Percentiles rank a stretch among this genome's conserved stretches.
phyloP scores from a whole-genome alignment of 2,797 vertebrate genomes.

The Xerus rutilus region DNA sequence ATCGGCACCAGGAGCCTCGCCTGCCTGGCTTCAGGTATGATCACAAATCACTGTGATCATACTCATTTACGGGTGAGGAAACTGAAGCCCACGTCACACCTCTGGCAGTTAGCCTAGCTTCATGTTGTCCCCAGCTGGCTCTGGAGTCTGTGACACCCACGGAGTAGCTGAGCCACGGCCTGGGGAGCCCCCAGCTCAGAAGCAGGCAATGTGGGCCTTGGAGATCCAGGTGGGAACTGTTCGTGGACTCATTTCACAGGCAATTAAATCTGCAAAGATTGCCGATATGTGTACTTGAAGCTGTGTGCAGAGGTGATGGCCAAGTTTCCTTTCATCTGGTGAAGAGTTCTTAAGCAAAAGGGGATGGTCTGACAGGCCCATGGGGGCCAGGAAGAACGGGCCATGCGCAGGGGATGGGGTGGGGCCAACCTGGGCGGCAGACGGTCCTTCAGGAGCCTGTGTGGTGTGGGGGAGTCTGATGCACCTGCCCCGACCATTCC shows the following conservation, averaged over 20 bases:
- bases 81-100: background rate
- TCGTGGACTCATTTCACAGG: slow-evolving; percentile 75
- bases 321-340: slow-evolving; percentile 26
- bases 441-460: background rate
- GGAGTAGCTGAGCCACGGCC: background rate
- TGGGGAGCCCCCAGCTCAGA: background rate
- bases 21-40: background rate
- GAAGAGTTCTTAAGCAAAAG: slow-evolving; percentile 47
- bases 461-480: too few species aligned
- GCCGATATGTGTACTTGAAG: slow-evolving; percentile 72
- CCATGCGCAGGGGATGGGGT: background rate
- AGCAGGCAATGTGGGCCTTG: fast-evolving
- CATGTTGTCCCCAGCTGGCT: background rate
- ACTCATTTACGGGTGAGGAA: background rate
- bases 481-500: too few species aligned
- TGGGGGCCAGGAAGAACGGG: background rate
- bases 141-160: background rate
- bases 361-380: background rate
- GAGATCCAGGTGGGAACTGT: slow-evolving; percentile 45
- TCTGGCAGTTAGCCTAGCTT: background rate
- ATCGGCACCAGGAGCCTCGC: background rate
- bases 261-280: slow-evolving; percentile 78
- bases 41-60: background rate
- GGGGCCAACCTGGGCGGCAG: background rate
- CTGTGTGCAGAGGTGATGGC: slow-evolving; percentile 49